A percentile compares a stretch with the other conserved stretches of the same genome.
Evolutionary conservation across 2,888 invertebrate genomes (phyloP).

Genomic region (Habroteleia sp.): DNA sequence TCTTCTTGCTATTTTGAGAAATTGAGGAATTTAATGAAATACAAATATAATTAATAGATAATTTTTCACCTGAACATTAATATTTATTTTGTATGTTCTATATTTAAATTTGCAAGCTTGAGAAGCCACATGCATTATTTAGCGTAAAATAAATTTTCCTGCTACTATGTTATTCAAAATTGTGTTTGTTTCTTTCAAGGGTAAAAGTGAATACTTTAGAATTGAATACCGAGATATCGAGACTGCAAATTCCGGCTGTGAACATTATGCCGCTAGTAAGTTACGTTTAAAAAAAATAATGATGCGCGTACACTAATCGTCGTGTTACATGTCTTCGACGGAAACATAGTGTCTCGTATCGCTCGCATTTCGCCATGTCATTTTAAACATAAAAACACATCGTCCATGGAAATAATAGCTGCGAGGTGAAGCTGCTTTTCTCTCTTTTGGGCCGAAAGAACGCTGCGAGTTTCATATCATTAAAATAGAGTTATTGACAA

Average conservation of each 20-base stretch:
- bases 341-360: slow-evolving; percentile 53
- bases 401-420: slow-evolving; percentile 68
- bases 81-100: no score
- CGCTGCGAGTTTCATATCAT: slow-evolving; percentile 76
- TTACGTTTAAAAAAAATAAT: slow-evolving; percentile 60
- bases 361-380: slow-evolving; percentile 60
- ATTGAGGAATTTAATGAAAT: no score
- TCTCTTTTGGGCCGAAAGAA: slow-evolving; percentile 62
- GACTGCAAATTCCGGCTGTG: slow-evolving; percentile 31
- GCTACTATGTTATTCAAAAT: slow-evolving; percentile 24
- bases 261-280: slow-evolving; percentile 41
- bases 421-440: slow-evolving; percentile 49
- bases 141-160: slow-evolving; percentile 6
- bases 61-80: no score
- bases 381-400: slow-evolving; percentile 65
- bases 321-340: slow-evolving; percentile 63
- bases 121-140: background rate
- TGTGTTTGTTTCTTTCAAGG: slow-evolving; percentile 39
- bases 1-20: no score
- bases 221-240: slow-evolving; percentile 18
- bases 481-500: slow-evolving; percentile 81
- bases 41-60: no score
- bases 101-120: no score
- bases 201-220: slow-evolving; percentile 30
- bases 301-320: slow-evolving; percentile 65